These are phyloP conservation scores for Atta cephalotes DNA, from an alignment of 1,140 invertebrate genomes.

Conservation along the genomic window DNA sequence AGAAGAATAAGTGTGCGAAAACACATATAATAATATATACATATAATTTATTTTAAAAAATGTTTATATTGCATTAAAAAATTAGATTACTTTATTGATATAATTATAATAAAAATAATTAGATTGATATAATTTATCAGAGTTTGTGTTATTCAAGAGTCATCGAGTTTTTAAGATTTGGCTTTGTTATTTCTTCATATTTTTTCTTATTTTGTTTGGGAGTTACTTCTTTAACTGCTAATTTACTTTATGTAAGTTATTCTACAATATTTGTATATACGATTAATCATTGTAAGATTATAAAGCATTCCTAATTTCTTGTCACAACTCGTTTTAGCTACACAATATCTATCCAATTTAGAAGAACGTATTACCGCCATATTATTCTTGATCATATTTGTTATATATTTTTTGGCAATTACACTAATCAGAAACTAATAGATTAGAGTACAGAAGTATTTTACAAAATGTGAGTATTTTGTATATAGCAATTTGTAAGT, in stretches of 20 bases:
- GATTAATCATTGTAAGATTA: background rate
- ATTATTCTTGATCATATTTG: conserved; percentile 22
- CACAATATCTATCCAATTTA: conserved; percentile 8
- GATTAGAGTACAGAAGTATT: conserved; percentile 43
- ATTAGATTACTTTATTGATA: conserved; percentile 1
- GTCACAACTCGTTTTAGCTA: conserved; percentile 13
- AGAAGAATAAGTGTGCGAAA: background rate
- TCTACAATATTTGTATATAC: background rate
- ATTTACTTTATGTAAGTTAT: conserved; percentile 36
- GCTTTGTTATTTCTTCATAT: conserved; percentile 37
- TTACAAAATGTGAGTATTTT: conserved; percentile 31
- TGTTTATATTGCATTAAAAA: background rate
- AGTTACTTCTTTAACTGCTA: conserved; percentile 30
- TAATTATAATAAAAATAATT: background rate
- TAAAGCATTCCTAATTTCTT: background rate
- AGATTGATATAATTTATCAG: background rate
- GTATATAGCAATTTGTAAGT: background rate
- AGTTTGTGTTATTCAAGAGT: conserved; percentile 37
- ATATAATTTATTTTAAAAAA: background rate
- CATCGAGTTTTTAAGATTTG: conserved; percentile 1
- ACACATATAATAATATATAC: too few relatives aligned
- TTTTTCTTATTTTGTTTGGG: conserved; percentile 32
- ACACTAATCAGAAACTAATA: conserved; percentile 31
- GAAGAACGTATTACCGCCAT: conserved; percentile 13
- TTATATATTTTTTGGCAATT: conserved; percentile 46